Base-by-base conservation (phyloP, 23 tunicate species). In the Aplidium turbinatum region DNA sequence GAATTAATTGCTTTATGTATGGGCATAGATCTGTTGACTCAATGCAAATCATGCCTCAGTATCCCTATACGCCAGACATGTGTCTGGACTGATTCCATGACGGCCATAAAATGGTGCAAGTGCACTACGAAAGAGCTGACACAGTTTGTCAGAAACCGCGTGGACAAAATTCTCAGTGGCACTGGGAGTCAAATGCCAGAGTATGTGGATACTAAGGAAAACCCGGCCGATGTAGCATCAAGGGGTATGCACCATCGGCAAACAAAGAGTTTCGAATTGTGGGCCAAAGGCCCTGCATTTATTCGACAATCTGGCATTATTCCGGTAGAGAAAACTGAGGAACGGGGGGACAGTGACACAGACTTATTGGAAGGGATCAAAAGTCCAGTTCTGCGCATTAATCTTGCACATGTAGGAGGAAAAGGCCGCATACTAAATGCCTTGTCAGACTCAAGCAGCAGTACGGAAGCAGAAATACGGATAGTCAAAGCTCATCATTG, bases 191-290 rank as follows among this genome's bases (percentile, higher is more conserved):
- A 4, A 7, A 29, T 11, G 19, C 67, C 67, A 29, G 9, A 29
- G 4, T 60, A 60, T 23, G n/a, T 60, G 5, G 35, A 29, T 18
- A 60, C 67, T 5, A 4, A 4, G 6, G 36, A 60, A 11, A 60
- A 60, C 35, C 67, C 67, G 67, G 67, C 67, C 3, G 35, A 60
- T 60, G 36, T 60, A 38, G 67, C 67, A 25, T 60, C 67, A 26
- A 26, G 67, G 31, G 67, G 67, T 29, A 6, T 60, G 6, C 4
- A 26, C 3, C 7, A 29, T 5, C 30, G 31, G 36, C 34, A 29
- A 29, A 60, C 18, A 26, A 60, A n/a, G 31, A 38, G 31, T 6
- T 26, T 3, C 9, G n/a, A 60, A 25, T 25, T 60, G 6, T 60
- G 67, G 67, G 35, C n/a, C 35, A 26, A 60, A 4, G 67, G 67